Base-by-base conservation (phyloP, 2,797 vertebrate genomes). In the Ceyx erithaca region DNA sequence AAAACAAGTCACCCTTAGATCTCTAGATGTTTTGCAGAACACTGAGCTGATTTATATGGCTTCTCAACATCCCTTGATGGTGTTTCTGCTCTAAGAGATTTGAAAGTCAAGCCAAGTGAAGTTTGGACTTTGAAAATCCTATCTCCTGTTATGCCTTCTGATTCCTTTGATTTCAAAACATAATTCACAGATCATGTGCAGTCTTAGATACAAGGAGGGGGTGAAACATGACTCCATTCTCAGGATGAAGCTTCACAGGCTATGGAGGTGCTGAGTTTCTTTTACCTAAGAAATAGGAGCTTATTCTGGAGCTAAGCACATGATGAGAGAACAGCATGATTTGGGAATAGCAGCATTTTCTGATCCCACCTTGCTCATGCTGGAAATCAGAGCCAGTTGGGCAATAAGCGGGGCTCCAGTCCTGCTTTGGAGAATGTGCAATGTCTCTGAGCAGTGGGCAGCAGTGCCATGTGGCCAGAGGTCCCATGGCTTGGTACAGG, bases 381-480 rank as follows among this genome's bases (percentile, higher is more conserved):
- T 85, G 43, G 26, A 33, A 52, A 52, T 64, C 45, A 68, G 61
- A 76, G 59, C 23, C 57, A 45, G 41, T 1, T 30, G 31, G 26
- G 61, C 3, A 1, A 54, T 59, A 64, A 40, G 20, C 30, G 43
- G 41, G 21, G 20, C 57, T 90, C 20, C 18, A 63, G 45, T 57
- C 90, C 37, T 67, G 41, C 49, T 89, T 22, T 57, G 66, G 43
- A 82, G 72, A 71, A 19, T 0, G 0, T 4, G 2, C 48, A 45
- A 1, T 23, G 33, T 48, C 23, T 70, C n/a, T 4, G 12, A 75
- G 77, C 67, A 81, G 57, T 20, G 14, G 52, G 15, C 37, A 67
- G 77, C 30, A 55, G 31, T 0, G 0, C 61, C 3, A 1, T 10
- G 2, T 57, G 28, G 40, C 67, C 0, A 0, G 7, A 52, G 63